Evolutionary conservation across 1,140 invertebrate species (phyloP).

Genomic region (Habropoda laboriosa): DNA sequence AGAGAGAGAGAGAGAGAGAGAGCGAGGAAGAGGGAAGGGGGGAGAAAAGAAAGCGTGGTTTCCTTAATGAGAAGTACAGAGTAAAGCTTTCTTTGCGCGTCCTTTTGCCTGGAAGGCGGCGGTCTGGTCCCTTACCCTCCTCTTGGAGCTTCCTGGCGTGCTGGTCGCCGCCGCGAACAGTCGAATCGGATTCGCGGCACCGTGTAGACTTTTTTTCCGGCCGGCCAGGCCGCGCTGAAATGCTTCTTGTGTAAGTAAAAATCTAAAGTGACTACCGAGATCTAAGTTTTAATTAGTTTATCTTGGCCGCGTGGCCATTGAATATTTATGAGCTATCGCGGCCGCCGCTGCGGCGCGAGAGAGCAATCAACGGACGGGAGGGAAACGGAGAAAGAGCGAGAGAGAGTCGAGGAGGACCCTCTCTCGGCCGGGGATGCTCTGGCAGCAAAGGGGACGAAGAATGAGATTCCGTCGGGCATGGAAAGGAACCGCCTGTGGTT

Average conservation of each 20-base stretch:
- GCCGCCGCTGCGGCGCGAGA: slow-evolving; percentile 59
- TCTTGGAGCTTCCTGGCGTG: slow-evolving; percentile 8
- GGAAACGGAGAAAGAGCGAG: slow-evolving; percentile 44
- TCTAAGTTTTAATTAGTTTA: slow-evolving; percentile 84
- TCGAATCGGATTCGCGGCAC: slow-evolving; percentile 75
- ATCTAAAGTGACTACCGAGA: slow-evolving; percentile 83
- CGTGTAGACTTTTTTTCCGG: slow-evolving; percentile 74
- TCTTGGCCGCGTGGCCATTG: slow-evolving; percentile 83
- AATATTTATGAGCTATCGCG: slow-evolving; percentile 81
- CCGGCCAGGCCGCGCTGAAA: slow-evolving; percentile 78
- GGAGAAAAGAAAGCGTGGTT: slow-evolving; percentile 78
- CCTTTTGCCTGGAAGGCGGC: slow-evolving; percentile 62
- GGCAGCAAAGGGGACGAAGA: slow-evolving; percentile 62
- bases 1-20: slow-evolving; percentile 45
- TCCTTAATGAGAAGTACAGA: slow-evolving; percentile 82
- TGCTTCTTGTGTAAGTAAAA: slow-evolving; percentile 83
- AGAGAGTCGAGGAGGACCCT: slow-evolving; percentile 55
- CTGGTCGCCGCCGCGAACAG: slow-evolving; percentile 41
- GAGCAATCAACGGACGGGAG: slow-evolving; percentile 46
- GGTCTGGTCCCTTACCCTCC: slow-evolving; percentile 25
- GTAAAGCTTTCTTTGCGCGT: slow-evolving; percentile 81
- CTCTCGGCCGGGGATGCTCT: slow-evolving; percentile 51
- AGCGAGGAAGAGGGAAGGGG: slow-evolving; percentile 7
- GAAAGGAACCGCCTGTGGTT: slow-evolving; percentile 67
- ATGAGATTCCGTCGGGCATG: slow-evolving; percentile 65